These are phyloP conservation scores for Pseudorhombus dupliciocellatus DNA, from an alignment of 2,113 vertebrate species.

Conservation along the genomic window DNA sequence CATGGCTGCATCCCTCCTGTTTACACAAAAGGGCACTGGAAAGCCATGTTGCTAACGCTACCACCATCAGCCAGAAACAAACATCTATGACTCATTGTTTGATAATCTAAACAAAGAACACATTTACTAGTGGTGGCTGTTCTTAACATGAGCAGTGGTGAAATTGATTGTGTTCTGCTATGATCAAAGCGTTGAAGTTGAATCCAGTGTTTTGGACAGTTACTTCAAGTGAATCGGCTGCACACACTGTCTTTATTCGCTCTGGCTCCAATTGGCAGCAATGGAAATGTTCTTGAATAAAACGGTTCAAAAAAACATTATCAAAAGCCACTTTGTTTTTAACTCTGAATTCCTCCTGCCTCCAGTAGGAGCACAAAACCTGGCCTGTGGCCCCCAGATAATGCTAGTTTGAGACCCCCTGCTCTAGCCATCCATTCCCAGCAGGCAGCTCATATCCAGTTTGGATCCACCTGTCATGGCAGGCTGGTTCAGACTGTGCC, in stretches of 20 bases:
- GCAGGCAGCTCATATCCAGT: slow-evolving; percentile 31
- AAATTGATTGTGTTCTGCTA: not conserved
- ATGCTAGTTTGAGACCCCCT: slow-evolving; percentile 25
- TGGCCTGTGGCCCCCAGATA: not conserved
- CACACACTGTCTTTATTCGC: no score
- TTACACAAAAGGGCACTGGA: slow-evolving; percentile 34
- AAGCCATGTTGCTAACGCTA: slow-evolving; percentile 3
- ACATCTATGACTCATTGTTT: not conserved
- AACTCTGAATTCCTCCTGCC: not conserved
- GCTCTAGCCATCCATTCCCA: slow-evolving; percentile 17
- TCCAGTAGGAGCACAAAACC: not conserved
- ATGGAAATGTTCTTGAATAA: not conserved
- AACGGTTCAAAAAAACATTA: not conserved
- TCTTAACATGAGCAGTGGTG: not conserved
- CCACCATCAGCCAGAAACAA: slow-evolving; percentile 1
- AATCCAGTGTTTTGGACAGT: not conserved
- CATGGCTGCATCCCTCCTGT: slow-evolving; percentile 32
- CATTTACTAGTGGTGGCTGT: not conserved
- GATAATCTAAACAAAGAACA: slow-evolving; percentile 2
- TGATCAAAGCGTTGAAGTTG: not conserved
- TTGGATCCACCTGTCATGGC: slow-evolving; percentile 55
- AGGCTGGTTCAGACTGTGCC: slow-evolving; percentile 27
- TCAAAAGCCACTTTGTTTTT: not conserved
- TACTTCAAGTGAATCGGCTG: no score
- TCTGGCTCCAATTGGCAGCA: no score